Conservation (phyloP, 2,888 invertebrate genomes). For the Nudaria mundana region DNA sequence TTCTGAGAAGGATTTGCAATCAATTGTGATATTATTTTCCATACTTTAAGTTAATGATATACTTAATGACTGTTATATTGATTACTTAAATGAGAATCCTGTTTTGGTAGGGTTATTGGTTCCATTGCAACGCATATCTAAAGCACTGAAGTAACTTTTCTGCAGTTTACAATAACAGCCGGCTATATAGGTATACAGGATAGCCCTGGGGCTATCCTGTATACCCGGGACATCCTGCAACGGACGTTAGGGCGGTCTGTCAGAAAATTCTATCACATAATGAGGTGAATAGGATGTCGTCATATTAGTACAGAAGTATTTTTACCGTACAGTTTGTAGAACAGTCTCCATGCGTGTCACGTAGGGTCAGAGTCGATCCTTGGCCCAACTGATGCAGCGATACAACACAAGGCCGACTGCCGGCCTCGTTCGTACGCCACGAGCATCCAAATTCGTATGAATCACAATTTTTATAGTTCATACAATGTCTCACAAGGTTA, state of each 20-base stretch:
- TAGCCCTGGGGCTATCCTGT: no score
- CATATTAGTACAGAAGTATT: conserved; percentile 19
- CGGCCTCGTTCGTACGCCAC: conserved; percentile 64
- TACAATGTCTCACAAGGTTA: conserved; percentile 48
- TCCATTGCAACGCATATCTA: no score
- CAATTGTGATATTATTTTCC: conserved; percentile 1
- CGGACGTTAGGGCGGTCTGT: no score
- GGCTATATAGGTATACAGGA: no score
- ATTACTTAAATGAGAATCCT: no score
- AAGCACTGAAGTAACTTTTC: no score
- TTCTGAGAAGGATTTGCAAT: conserved; percentile 22
- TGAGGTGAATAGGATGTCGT: no score
- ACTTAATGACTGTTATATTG: conserved; percentile 2
- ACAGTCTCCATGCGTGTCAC: conserved; percentile 48
- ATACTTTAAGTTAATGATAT: conserved; percentile 1
- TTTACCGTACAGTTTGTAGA: conserved; percentile 22
- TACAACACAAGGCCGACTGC: conserved; percentile 58
- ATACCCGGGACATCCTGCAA: no score
- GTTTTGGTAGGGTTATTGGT: no score
- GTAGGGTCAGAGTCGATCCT: conserved; percentile 54
- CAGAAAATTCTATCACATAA: no score
- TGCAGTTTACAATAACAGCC: no score
- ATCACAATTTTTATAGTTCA: conserved; percentile 49
- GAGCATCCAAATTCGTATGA: conserved; percentile 65
- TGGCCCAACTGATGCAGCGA: conserved; percentile 60